These are phyloP conservation scores for Pipra filicauda DNA, from an alignment of 2,113 vertebrate genomes.

Conservation along the genomic window DNA sequence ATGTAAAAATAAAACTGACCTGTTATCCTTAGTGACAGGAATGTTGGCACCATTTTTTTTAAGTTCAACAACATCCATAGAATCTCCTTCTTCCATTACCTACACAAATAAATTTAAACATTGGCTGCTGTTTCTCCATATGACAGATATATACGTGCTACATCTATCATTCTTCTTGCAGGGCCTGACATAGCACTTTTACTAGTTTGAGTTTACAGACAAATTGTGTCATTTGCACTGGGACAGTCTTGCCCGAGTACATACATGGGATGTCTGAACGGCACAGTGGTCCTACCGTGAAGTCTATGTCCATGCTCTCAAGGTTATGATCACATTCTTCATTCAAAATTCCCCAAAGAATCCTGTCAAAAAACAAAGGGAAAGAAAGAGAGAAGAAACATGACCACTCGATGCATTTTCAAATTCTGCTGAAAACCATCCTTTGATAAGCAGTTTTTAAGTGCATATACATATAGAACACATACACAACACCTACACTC, in stretches of 20 bases:
- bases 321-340: constrained; percentile 33
- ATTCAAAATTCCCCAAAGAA: constrained; percentile 34
- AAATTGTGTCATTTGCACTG: background rate
- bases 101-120: background rate
- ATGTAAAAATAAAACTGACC: constrained; percentile 19
- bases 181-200: background rate
- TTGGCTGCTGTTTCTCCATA: background rate
- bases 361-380: background rate
- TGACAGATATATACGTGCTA: background rate
- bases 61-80: constrained; percentile 21
- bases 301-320: constrained; percentile 41
- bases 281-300: constrained; percentile 60
- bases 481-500: background rate
- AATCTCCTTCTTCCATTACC: background rate
- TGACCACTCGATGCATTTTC: background rate
- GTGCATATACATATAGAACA: background rate
- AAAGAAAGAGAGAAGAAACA: background rate
- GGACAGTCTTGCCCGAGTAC: background rate
- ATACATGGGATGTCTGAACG: background rate
- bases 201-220: background rate
- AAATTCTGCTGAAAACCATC: background rate
- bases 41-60: constrained; percentile 67
- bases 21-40: constrained; percentile 68
- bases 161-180: background rate
- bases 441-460: background rate